Percentiles rank a stretch among this genome's conserved stretches.
Evolutionary conservation across 1,140 invertebrate genomes (phyloP).

Genomic region (Ephestia elutella): DNA sequence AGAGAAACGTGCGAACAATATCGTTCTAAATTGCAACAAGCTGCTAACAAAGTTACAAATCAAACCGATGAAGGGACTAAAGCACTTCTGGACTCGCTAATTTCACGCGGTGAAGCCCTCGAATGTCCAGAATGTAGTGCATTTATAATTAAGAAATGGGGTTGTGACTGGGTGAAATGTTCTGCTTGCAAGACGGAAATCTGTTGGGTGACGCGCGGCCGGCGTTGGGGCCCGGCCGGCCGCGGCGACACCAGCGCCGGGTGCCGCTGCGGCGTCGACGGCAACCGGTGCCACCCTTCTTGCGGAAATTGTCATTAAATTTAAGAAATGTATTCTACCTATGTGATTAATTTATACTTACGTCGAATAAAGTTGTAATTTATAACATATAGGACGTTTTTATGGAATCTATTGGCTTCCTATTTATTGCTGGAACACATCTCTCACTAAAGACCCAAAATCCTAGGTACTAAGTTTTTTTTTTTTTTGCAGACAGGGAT

Average conservation of each 20-base stretch:
- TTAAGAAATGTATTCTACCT: slow-evolving; percentile 3
- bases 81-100: slow-evolving; percentile 86
- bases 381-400: too few species aligned
- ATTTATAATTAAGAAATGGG: slow-evolving; percentile 93
- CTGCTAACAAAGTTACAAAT: slow-evolving; percentile 72
- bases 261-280: slow-evolving; percentile 89
- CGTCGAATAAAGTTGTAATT: neutral
- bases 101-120: slow-evolving; percentile 89
- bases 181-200: slow-evolving; percentile 96
- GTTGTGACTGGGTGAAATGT: slow-evolving; percentile 95
- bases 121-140: slow-evolving; percentile 89
- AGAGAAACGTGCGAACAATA: slow-evolving; percentile 90
- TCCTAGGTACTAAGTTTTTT: too few species aligned
- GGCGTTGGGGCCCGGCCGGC: slow-evolving; percentile 90
- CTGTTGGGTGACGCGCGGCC: slow-evolving; percentile 93
- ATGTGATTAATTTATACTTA: neutral
- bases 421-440: too few species aligned
- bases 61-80: slow-evolving; percentile 82
- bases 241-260: slow-evolving; percentile 89
- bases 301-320: slow-evolving; percentile 93
- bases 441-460: too few species aligned
- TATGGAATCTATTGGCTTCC: too few species aligned
- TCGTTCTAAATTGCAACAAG: slow-evolving; percentile 81
- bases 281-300: slow-evolving; percentile 88
- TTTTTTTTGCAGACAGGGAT: too few species aligned